phyloP scores from a whole-genome alignment of 92 coral and sea anemone species.

The Palythoa grandiflora region DNA sequence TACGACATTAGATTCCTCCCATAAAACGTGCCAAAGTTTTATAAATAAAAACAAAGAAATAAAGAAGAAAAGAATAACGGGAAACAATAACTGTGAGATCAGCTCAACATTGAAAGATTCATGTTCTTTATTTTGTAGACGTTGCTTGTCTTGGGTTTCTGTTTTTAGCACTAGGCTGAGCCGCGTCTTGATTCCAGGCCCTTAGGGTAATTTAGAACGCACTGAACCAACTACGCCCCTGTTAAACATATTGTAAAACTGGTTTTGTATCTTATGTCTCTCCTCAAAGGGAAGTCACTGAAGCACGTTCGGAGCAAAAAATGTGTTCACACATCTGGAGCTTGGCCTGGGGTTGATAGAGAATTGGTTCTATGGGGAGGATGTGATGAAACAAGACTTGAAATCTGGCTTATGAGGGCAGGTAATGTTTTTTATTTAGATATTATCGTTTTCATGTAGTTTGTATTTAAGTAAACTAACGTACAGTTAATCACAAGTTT shows the following conservation, averaged over 20 bases:
- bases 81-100: too few species aligned
- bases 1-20: too few species aligned
- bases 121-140: too few species aligned
- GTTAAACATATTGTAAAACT: neutral
- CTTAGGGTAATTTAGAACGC: too few species aligned
- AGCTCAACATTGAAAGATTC: too few species aligned
- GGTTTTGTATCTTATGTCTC: neutral
- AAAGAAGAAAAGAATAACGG: too few species aligned
- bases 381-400: slow-evolving; percentile 59
- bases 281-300: slow-evolving; percentile 59
- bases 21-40: too few species aligned
- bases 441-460: neutral
- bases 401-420: slow-evolving; percentile 71
- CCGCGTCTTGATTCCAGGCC: too few species aligned
- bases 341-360: slow-evolving; percentile 65
- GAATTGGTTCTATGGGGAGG: slow-evolving; percentile 57
- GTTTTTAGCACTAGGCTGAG: too few species aligned
- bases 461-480: neutral
- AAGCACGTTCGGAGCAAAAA: slow-evolving; percentile 69
- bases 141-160: too few species aligned
- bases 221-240: too few species aligned
- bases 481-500: neutral
- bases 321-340: slow-evolving; percentile 70
- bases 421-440: slow-evolving; percentile 15
- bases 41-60: too few species aligned